phyloP scores from a whole-genome alignment of 2,888 invertebrate genomes.

The Spialia ferax region DNA sequence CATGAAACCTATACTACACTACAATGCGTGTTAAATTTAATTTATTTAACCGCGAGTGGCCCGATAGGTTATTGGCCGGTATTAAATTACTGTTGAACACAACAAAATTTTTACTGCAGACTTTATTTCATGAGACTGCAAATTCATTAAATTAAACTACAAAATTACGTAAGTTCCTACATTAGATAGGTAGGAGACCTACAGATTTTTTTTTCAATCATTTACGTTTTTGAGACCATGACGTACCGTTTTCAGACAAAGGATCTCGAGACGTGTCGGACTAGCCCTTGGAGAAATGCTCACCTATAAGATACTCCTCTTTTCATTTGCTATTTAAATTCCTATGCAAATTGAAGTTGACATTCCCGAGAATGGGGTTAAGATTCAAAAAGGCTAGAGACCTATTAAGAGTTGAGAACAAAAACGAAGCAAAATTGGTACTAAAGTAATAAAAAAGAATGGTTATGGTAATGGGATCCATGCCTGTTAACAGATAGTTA shows the following conservation, averaged over 20 bases:
- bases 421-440: background rate
- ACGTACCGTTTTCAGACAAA: background rate
- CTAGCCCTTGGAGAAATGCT: background rate
- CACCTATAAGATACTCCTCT: constrained; percentile 1
- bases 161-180: too few species aligned
- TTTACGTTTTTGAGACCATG: background rate
- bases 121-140: too few species aligned
- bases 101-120: too few species aligned
- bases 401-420: constrained; percentile 7
- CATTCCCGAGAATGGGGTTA: constrained; percentile 46
- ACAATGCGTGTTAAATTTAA: too few species aligned
- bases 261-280: background rate
- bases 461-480: background rate
- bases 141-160: too few species aligned
- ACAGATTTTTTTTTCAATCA: too few species aligned
- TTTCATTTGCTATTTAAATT: constrained; percentile 50
- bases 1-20: too few species aligned
- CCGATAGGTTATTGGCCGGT: too few species aligned
- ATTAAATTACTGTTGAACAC: too few species aligned
- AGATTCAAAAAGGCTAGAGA: constrained; percentile 31
- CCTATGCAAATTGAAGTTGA: constrained; percentile 52
- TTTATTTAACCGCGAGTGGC: too few species aligned
- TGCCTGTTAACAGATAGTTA: too few species aligned
- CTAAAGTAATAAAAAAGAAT: background rate
- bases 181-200: too few species aligned